phyloP scores from a whole-genome alignment of 1,140 invertebrate species.

The Drosophila arizonae region DNA sequence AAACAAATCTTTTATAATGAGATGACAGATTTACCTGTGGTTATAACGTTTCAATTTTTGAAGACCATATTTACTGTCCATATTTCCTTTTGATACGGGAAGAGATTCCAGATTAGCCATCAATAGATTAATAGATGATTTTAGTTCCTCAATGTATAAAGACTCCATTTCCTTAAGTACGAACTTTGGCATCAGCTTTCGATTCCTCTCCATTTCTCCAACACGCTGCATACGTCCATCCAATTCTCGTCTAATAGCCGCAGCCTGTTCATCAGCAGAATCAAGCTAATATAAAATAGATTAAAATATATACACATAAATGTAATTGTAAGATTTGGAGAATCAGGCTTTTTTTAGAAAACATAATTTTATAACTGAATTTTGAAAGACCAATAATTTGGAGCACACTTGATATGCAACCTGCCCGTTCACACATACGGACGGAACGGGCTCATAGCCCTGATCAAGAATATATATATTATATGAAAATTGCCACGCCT shows the following conservation, averaged over 20 bases:
- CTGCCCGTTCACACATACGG: no score
- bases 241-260: constrained; percentile 98
- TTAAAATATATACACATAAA: no score
- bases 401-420: no score
- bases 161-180: constrained; percentile 99
- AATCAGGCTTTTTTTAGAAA: no score
- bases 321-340: no score
- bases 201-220: constrained; percentile 98
- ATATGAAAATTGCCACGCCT: no score
- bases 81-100: constrained; percentile 98
- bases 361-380: no score
- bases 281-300: constrained; percentile 88
- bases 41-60: constrained; percentile 98
- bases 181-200: constrained; percentile 99
- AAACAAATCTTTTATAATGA: no score
- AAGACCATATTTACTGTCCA: constrained; percentile 98
- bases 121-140: constrained; percentile 97
- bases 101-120: constrained; percentile 99
- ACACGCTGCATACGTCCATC: constrained; percentile 98
- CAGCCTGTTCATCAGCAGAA: constrained; percentile 99
- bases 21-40: constrained; percentile 88
- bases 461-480: no score
- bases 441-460: no score
- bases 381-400: no score
- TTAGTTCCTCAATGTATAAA: constrained; percentile 98